phyloP scores from a whole-genome alignment of 2,113 vertebrate species.

The Amblyopsis rosae region DNA sequence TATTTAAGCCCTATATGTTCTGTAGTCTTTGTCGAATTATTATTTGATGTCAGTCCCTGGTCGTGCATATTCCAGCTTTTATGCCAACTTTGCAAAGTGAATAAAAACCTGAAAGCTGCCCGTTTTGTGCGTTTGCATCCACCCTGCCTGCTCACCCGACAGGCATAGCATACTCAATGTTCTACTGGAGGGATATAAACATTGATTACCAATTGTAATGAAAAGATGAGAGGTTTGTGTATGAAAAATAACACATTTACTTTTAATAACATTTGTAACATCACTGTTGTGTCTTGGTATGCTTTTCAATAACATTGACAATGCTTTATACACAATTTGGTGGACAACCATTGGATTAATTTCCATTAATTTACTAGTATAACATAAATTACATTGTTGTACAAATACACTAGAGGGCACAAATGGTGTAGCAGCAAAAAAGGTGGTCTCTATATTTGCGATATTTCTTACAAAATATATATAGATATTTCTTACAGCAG shows the following conservation, averaged over 20 bases:
- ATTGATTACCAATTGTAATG: conserved; percentile 41
- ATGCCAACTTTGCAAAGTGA: no score
- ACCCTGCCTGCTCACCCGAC: background rate
- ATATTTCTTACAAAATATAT: conserved; percentile 51
- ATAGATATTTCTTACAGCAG: conserved; percentile 47
- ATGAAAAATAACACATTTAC: conserved; percentile 81
- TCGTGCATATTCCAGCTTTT: no score
- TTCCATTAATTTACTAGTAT: conserved; percentile 57
- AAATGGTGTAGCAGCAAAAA: conserved; percentile 83
- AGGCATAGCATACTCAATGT: no score
- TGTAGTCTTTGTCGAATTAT: no score
- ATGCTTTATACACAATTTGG: conserved; percentile 61
- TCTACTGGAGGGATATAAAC: background rate
- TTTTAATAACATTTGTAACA: conserved; percentile 80
- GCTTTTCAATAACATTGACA: conserved; percentile 60
- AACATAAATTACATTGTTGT: conserved; percentile 68
- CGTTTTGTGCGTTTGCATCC: background rate
- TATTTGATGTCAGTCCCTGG: no score
- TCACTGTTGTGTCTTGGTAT: conserved; percentile 66
- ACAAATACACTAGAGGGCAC: conserved; percentile 78
- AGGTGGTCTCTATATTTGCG: conserved; percentile 54
- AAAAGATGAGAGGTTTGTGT: conserved; percentile 63
- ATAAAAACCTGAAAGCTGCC: no score
- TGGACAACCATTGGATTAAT: conserved; percentile 63
- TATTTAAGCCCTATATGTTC: no score